Conservation (phyloP, 2,113 vertebrate genomes). For the Cynoglossus semilaevis region DNA sequence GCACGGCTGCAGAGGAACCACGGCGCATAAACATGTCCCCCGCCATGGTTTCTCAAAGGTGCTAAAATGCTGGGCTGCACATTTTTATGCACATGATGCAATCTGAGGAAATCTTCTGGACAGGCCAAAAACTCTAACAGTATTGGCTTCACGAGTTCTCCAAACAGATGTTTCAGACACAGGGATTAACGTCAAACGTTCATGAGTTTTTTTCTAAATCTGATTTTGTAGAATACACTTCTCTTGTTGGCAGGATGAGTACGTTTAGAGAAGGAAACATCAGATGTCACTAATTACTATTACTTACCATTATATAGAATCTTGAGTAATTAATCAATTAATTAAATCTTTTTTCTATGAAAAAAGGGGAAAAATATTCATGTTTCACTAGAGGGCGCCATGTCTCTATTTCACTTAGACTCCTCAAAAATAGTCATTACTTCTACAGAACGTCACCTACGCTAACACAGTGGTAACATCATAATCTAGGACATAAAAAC, state of each 20-base stretch:
- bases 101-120: slow-evolving; percentile 34
- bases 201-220: background rate
- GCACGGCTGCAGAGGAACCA: slow-evolving; percentile 62
- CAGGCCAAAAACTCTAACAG: slow-evolving; percentile 7
- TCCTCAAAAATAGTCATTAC: too few relatives aligned
- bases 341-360: too few relatives aligned
- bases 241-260: background rate
- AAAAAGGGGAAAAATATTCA: too few relatives aligned
- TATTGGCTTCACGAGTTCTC: slow-evolving; percentile 12
- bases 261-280: background rate
- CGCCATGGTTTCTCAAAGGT: background rate
- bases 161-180: background rate
- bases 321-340: too few relatives aligned
- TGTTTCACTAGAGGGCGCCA: too few relatives aligned
- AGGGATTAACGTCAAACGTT: background rate
- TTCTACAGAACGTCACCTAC: too few relatives aligned
- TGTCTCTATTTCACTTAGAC: too few relatives aligned
- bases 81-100: slow-evolving; percentile 41
- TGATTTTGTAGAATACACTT: background rate
- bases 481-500: too few relatives aligned
- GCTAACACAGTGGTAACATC: too few relatives aligned
- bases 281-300: background rate
- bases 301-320: too few relatives aligned
- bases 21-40: background rate
- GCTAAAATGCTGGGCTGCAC: slow-evolving; percentile 13